Base-by-base conservation (phyloP, 2,888 invertebrate species). In the Tipula confusa region DNA sequence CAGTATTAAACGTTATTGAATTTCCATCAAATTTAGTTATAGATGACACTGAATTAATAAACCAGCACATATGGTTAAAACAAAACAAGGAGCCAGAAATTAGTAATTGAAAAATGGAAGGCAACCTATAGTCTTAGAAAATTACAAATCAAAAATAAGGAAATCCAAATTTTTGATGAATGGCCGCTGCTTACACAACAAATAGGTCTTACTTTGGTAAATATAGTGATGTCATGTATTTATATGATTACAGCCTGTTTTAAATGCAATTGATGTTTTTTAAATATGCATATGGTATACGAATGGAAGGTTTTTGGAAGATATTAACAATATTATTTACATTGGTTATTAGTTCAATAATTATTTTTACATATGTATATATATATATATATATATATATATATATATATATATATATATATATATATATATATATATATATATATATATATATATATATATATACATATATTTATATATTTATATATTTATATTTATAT, bases 141-240 rank as follows among this genome's bases (percentile, higher is more conserved):
- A 29, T n/a, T 13, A 80, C 29, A 80, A 15, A 29, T 29, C 4
- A 29, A 80, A 29, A 80, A 80, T 80, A 29, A 29, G 3, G 6
- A 29, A n/a, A 29, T 29, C 2, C 3, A 15, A 13, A 29, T 80
- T 80, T 80, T 80, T 29, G 15, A 80, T 29, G 29, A 80, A 29
- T 80, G 80, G 80, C 80, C 80, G 4, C 29, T 80, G n/a, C 29
- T 80, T 4, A 29, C 13, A 6, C 80, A 80, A 80, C 29, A 80
- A 7, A 80, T 80, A n/a, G 80, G 80, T 80, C 29, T 80, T 29
- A 29, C 80, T 13, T 29, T 80, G 80, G 80, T 80, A 80, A 80
- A 11, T 29, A 29, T 29, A n/a, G 1, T 80, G 13, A 80, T 11
- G 29, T 29, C n/a, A 2, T 38, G n/a, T 3, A 33, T 33, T 9